Conservation (phyloP, 2,888 invertebrate species). For the Epistrophe grossulariae region DNA sequence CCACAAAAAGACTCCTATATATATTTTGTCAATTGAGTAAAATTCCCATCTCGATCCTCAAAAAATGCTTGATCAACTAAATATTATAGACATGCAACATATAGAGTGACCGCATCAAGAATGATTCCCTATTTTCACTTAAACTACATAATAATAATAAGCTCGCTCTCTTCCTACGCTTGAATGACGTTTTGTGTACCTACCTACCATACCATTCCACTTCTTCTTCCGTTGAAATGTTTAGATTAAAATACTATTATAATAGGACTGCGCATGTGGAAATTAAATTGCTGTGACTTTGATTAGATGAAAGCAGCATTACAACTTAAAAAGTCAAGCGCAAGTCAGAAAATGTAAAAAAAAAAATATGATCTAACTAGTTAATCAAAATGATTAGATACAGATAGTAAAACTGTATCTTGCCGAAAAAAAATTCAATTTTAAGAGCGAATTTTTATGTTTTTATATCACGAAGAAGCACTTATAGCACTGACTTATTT, state of each 20-base stretch:
- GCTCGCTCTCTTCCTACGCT: conserved; percentile 40
- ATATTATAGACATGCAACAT: conserved; percentile 19
- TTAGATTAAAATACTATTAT: conserved; percentile 61
- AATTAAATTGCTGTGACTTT: conserved; percentile 72
- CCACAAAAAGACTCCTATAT: not conserved
- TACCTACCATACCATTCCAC: conserved; percentile 20
- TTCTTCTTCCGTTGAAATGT: conserved; percentile 39
- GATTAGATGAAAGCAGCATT: conserved; percentile 56
- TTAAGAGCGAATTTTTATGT: not conserved
- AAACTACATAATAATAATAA: not conserved
- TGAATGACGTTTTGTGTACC: conserved; percentile 28
- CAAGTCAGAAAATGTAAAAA: conserved; percentile 5
- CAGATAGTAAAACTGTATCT: not conserved
- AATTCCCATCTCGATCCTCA: conserved; percentile 19
- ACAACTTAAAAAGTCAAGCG: conserved; percentile 40
- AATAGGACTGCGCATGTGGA: conserved; percentile 71
- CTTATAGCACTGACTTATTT: not conserved
- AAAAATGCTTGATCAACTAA: conserved; percentile 27
- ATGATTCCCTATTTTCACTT: conserved; percentile 22
- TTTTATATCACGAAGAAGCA: not conserved
- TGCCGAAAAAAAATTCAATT: not conserved
- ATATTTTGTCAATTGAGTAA: conserved; percentile 6
- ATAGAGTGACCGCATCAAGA: conserved; percentile 1
- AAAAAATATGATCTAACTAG: conserved; percentile 1
- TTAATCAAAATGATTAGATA: conserved; percentile 18